Evolutionary conservation across 1,140 invertebrate genomes (phyloP).

Genomic region (Heliconius nattereri): DNA sequence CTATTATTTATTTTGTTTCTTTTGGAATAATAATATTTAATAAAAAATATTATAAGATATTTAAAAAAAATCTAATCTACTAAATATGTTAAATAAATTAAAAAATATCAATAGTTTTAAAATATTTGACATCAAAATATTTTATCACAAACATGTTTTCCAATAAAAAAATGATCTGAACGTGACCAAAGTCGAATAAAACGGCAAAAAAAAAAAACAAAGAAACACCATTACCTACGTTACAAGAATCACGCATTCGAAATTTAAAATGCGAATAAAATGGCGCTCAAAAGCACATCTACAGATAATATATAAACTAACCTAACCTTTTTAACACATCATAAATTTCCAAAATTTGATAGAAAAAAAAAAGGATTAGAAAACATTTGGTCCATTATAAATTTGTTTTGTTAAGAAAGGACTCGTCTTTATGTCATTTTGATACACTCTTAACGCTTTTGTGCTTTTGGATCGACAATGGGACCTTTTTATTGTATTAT

Average conservation of each 20-base stretch:
- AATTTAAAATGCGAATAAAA: constrained; percentile 60
- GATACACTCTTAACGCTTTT: constrained; percentile 73
- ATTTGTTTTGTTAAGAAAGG: constrained; percentile 68
- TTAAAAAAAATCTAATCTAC: too few relatives aligned
- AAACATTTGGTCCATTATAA: constrained; percentile 73
- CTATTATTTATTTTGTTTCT: too few relatives aligned
- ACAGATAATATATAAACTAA: constrained; percentile 6
- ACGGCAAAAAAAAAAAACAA: constrained; percentile 51
- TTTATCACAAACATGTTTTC: too few relatives aligned
- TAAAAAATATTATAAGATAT: too few relatives aligned
- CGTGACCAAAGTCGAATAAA: constrained; percentile 43
- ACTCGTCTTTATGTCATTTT: constrained; percentile 79
- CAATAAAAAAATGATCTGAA: constrained; percentile 8
- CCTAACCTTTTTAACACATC: constrained; percentile 78
- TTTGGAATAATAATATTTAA: too few relatives aligned
- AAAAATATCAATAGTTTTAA: too few relatives aligned
- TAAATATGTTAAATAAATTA: too few relatives aligned
- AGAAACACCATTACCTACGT: background rate
- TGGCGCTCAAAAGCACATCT: constrained; percentile 40
- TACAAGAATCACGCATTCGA: background rate
- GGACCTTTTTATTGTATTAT: constrained; percentile 61
- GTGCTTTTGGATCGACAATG: constrained; percentile 65
- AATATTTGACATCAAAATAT: too few relatives aligned
- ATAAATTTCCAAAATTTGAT: constrained; percentile 68
- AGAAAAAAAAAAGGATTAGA: constrained; percentile 56